Evolutionary conservation across 2,797 vertebrate genomes (phyloP), one percentile per base, ranked within the genome.

Genomic region (Poliocrania exsul): DNA sequence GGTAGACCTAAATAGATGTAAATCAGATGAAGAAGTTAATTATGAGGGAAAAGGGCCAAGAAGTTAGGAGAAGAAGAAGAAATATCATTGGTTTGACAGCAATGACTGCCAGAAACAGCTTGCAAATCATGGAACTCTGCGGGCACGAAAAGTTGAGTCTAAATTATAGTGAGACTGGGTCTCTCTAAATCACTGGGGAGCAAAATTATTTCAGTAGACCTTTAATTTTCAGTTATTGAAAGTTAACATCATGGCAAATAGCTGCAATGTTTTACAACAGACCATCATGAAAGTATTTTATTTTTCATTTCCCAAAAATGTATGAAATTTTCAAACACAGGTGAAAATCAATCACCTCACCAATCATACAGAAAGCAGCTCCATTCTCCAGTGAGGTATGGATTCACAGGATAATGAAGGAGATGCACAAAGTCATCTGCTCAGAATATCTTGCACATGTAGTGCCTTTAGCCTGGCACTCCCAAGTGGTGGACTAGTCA

Each of bases 221-320:
- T 97, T 97, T 97, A 97, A 97, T 97, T 97, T 96, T 97, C 93
- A 90, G 86, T 95, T 94, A 96, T 89, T 91, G 96, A 97, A 96
- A 97, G 93, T 96, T 97, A 97, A 96, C 94, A 93, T 93, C 84
- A 75, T 88, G 77, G 95, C 89, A 92, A 95, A 90, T 88, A 95
- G 86, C 86, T 94, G 86, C 89, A 82, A 54, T 95, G 94, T 92
- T 97, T 97, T 97, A 96, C 87, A 90, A 66, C 74, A 93, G 91
- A 86, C 54, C 29, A 20, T 94, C 88, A 87, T 58, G 81, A 62
- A 50, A 95, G 92, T 80, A 91, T 95, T 95, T 97, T 93, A 96
- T 88, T 96, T 96, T 96, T 95, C 88, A 50, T 96, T 96, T 97
- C 81, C 90, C 44, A 86, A 95, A 97, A 94, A 96, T 38, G 25